Evolutionary conservation across 2,797 vertebrate species (phyloP), one percentile per base, ranked within the genome.

Genomic region (Lagocephalus sceleratus): DNA sequence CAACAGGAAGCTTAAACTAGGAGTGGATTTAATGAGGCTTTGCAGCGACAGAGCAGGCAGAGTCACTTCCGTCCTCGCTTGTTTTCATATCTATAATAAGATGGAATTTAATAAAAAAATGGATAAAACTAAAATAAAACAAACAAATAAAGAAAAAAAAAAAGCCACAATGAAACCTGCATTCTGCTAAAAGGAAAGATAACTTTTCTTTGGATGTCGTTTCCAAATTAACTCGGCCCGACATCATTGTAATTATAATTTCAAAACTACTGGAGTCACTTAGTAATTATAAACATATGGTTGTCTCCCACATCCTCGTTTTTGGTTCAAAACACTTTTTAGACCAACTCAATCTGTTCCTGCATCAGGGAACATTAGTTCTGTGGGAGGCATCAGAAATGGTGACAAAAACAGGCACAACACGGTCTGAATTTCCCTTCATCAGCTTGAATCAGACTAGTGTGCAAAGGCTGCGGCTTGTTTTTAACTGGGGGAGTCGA

Each of bases 1-100:
- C 39, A 17, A 19, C 16, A n/a, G 16, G 53, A 57, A 32, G 15
- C 47, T 39, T 51, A 54, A 55, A 26, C 22, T 10, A 19, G 5
- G 17, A 8, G 51, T 50, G 17, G 15, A 55, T 69, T 55, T 58
- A 50, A 70, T 66, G 54, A 68, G 25, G 46, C 8, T 38, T 40
- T 26, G 29, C 48, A 51, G 23, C 38, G 40, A 53, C 21, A 56
- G 17, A 22, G 20, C 41, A 42, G 21, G 35, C 12, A 22, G 41
- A 25, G 51, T 52, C 20, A 23, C 26, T 32, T 16, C 8, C 10
- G 9, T 8, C 8, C 17, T 35, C 47, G 10, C 17, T 20, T 10
- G 6, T 47, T 25, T 17, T 25, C 2, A 26, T 35, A 60, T 50
- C 48, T 44, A 20, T 14, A 19, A 43, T 20, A 10, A 10, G 19